Evolutionary conservation across 2,113 vertebrate genomes (phyloP).

Genomic region (Epinephelus fuscoguttatus): DNA sequence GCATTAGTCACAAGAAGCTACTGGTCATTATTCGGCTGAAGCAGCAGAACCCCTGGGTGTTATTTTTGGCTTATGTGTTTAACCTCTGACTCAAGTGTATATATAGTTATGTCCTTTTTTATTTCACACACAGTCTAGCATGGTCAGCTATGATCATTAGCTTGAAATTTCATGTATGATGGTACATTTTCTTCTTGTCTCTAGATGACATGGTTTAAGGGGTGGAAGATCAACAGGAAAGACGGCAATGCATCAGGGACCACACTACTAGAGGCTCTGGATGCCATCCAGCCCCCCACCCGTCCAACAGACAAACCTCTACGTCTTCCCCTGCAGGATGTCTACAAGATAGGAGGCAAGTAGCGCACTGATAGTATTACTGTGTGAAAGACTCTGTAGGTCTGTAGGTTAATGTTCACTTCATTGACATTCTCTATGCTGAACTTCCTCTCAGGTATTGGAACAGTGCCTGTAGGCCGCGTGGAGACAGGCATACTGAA

Average conservation of each 20-base stretch:
- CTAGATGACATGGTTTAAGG: slow-evolving; percentile 99
- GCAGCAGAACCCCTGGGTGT: not conserved
- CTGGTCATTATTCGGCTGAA: not conserved
- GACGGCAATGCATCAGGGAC: slow-evolving; percentile 94
- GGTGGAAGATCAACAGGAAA: slow-evolving; percentile 96
- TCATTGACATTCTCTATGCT: not conserved
- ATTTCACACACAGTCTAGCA: too few relatives aligned
- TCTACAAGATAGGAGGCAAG: slow-evolving; percentile 97
- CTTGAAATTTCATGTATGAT: not conserved
- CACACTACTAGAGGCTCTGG: slow-evolving; percentile 94
- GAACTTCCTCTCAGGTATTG: slow-evolving; percentile 87
- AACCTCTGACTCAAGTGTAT: too few relatives aligned
- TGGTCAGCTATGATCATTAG: not conserved
- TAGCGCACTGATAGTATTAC: not conserved
- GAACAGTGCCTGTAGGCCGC: slow-evolving; percentile 95
- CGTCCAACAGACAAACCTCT: slow-evolving; percentile 96
- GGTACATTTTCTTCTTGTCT: slow-evolving; percentile 1
- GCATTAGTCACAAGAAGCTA: not conserved
- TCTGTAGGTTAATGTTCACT: too few relatives aligned
- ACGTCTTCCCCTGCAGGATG: slow-evolving; percentile 96
- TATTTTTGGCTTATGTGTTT: not conserved
- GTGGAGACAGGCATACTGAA: slow-evolving; percentile 95
- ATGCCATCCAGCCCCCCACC: slow-evolving; percentile 93
- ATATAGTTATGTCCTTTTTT: too few relatives aligned
- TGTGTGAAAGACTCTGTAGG: not conserved